Evolutionary conservation across 2,797 vertebrate species (phyloP).

Genomic region (Falco concolor): DNA sequence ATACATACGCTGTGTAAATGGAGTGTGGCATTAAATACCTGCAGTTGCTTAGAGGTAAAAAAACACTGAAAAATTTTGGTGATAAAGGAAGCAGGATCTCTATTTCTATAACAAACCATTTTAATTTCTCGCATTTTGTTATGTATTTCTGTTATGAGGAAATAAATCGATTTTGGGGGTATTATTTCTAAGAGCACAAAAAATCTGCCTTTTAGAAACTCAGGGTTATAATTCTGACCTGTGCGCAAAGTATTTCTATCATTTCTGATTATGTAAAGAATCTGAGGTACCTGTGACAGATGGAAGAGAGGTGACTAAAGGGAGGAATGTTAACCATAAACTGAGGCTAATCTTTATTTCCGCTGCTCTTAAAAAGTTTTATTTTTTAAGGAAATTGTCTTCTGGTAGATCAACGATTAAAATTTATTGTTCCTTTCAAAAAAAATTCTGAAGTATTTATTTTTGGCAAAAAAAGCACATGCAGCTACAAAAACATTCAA

Average conservation of each 20-base stretch:
- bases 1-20: neutral
- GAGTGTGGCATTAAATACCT: neutral
- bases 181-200: neutral
- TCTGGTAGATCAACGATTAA: neutral
- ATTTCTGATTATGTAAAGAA: neutral
- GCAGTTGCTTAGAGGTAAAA: neutral
- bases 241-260: neutral
- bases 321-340: neutral
- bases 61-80: neutral
- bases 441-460: neutral
- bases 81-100: neutral
- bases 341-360: neutral
- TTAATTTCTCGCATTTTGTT: neutral
- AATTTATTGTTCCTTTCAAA: neutral
- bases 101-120: neutral
- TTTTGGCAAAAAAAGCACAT: neutral
- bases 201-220: slow-evolving; percentile 17
- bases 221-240: slow-evolving; percentile 19
- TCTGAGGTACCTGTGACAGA: neutral
- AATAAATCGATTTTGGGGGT: neutral
- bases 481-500: neutral
- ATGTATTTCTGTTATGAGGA: neutral
- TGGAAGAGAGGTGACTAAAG: neutral
- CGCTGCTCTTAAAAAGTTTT: neutral
- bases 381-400: neutral